Percentiles rank a stretch among this genome's conserved stretches.
Evolutionary conservation across 2,888 invertebrate species (phyloP).

Genomic region (Protula sp.): DNA sequence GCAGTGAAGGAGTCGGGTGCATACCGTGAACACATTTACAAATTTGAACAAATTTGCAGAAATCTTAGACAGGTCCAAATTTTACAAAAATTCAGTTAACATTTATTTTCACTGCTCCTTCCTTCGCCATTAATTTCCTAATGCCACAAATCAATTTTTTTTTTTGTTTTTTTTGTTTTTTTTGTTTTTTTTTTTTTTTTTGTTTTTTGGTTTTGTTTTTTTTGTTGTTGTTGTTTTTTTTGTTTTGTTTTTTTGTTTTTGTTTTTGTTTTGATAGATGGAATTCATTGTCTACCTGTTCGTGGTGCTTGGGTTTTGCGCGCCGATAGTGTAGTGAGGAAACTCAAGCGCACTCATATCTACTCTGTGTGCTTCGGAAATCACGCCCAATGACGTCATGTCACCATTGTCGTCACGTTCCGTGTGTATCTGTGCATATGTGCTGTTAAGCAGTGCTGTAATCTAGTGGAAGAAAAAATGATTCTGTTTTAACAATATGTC

Average conservation of each 20-base stretch:
- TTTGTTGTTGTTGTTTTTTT: background rate
- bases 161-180: too few relatives aligned
- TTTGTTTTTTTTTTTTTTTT: background rate
- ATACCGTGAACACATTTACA: too few relatives aligned
- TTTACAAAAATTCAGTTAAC: too few relatives aligned
- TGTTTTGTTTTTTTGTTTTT: background rate
- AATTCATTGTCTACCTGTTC: conserved; percentile 2
- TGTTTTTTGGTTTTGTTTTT: background rate
- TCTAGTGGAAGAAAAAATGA: too few relatives aligned
- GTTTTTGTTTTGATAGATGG: background rate
- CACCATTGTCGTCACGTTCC: conserved; percentile 3
- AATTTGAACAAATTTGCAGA: too few relatives aligned
- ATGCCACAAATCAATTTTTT: too few relatives aligned
- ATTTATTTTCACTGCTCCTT: too few relatives aligned
- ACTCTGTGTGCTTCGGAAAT: background rate
- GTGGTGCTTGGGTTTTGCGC: conserved; percentile 18
- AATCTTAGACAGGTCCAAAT: too few relatives aligned
- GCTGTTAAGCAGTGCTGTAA: conserved; percentile 19
- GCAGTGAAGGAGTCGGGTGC: too few relatives aligned
- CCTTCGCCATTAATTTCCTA: too few relatives aligned
- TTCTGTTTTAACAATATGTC: background rate
- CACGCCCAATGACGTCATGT: background rate
- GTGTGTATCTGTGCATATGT: conserved; percentile 14
- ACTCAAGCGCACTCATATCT: conserved; percentile 8
- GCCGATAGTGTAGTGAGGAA: conserved; percentile 14